Evolutionary conservation across 2,888 invertebrate species (phyloP), one percentile per base, ranked within the genome.

Genomic region (Tenthredo amoena): DNA sequence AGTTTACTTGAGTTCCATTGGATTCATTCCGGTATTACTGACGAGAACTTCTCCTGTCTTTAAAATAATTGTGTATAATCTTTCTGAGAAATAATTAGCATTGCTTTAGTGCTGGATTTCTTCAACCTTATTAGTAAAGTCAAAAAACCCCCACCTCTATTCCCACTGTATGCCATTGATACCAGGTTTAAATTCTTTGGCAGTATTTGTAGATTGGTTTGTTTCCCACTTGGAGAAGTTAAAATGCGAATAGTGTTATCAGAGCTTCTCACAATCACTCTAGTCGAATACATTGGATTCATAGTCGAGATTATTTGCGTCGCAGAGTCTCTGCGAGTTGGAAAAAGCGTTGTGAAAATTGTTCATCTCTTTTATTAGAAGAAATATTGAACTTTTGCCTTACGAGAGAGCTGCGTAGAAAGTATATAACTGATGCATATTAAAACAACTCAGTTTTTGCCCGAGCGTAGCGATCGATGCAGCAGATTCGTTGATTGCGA

Each of bases 391-490:
- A 55, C 65, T 18, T 43, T 81, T 65, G 37, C 43, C 88, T 82
- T 86, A 91, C 91, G 90, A 87, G 0, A 91, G 88, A 6, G 90
- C 87, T 21, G 90, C 88, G 50, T 87, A 90, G 74, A 90, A 90
- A 15, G 85, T 86, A 62, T 90, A 91, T n/a, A 89, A 83, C 86
- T 90, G 90, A 43, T 89, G 86, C 89, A 90, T 90, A 21, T 86
- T 88, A 72, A 90, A 88, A 82, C 88, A 90, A 55, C 84, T 84
- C 2, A 91, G 86, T 85, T 89, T 90, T 0, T 74, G 26, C 5
- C 88, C 88, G 10, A 89, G 76, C 26, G 87, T 86, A 0, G 88
- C 87, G 4, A 89, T 82, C 18, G 89, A 86, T 4, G 87, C 84
- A 0, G 89, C 87, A 2, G 87, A 47, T 18, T 86, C 83, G 85